Evolutionary conservation across 2,888 invertebrate genomes (phyloP).

Genomic region (Gandaritis pyraliata): DNA sequence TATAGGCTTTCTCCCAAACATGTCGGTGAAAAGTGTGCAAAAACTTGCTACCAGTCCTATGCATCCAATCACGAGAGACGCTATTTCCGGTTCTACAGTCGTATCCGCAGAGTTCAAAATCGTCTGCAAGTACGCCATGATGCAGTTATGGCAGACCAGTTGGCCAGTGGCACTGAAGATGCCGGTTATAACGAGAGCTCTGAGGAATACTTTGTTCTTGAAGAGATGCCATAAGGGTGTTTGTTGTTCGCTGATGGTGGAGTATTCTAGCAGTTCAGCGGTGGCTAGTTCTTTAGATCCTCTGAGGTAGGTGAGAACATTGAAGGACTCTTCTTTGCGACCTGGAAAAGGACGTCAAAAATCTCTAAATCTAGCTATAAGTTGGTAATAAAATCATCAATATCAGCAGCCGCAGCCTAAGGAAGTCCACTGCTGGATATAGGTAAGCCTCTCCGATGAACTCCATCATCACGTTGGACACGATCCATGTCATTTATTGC

Average conservation of each 20-base stretch:
- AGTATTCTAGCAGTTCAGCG: constrained; percentile 60
- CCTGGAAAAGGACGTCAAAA: constrained; percentile 44
- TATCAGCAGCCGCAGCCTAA: too few species aligned
- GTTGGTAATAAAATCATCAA: too few species aligned
- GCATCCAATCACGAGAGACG: constrained; percentile 58
- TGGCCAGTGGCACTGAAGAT: constrained; percentile 41
- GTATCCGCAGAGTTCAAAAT: constrained; percentile 60
- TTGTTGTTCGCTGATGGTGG: constrained; percentile 7
- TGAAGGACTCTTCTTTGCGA: constrained; percentile 51
- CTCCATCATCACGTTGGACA: too few species aligned
- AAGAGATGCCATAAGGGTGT: constrained; percentile 14
- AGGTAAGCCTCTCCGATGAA: too few species aligned
- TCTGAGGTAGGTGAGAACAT: constrained; percentile 54
- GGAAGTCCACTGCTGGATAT: too few species aligned
- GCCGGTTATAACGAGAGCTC: constrained; percentile 26
- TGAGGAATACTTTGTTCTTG: constrained; percentile 22
- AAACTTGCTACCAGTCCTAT: constrained; percentile 59
- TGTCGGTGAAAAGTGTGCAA: constrained; percentile 51
- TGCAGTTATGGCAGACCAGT: constrained; percentile 57
- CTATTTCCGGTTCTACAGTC: constrained; percentile 53
- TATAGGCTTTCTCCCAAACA: constrained; percentile 50
- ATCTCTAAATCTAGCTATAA: too few species aligned
- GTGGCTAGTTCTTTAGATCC: constrained; percentile 55
- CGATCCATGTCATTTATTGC: too few species aligned
- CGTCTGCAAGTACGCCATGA: constrained; percentile 61